Evolutionary conservation across 2,797 vertebrate species (phyloP).

Genomic region (Pitangus sulphuratus): DNA sequence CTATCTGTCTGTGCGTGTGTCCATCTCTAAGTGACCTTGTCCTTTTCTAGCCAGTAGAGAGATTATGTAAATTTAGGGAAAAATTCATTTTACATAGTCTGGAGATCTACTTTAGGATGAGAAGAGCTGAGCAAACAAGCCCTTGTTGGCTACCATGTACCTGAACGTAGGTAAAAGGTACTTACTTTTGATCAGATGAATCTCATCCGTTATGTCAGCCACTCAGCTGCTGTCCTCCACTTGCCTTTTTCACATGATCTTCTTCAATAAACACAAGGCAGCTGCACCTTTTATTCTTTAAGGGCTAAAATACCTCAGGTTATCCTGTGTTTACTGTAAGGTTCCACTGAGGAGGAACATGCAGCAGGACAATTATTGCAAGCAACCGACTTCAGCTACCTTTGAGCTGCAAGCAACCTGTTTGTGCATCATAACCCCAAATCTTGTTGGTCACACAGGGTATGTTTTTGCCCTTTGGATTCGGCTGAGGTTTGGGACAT

Average conservation of each 20-base stretch:
- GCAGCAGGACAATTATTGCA: not conserved
- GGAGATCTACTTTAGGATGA: not conserved
- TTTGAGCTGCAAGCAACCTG: not conserved
- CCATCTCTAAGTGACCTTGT: not conserved
- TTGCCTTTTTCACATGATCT: not conserved
- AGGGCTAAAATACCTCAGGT: not conserved
- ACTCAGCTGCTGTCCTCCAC: not conserved
- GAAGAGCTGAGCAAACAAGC: not conserved
- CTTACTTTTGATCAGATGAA: not conserved
- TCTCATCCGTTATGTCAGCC: not conserved
- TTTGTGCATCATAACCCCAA: not conserved
- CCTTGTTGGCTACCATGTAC: not conserved
- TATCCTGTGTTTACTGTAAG: not conserved
- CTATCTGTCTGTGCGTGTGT: not conserved
- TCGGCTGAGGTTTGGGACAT: not conserved
- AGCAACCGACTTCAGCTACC: not conserved
- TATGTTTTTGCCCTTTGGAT: not conserved
- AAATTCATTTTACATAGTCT: not conserved
- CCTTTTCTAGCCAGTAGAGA: not conserved
- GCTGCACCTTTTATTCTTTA: not conserved
- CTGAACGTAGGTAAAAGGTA: not conserved
- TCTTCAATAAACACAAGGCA: accelerated
- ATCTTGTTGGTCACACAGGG: not conserved
- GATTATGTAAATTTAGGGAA: not conserved
- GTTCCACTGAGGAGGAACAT: not conserved